Evolutionary conservation across 2,888 invertebrate genomes (phyloP), one percentile per base, ranked within the genome.

Genomic region (Troides helena): DNA sequence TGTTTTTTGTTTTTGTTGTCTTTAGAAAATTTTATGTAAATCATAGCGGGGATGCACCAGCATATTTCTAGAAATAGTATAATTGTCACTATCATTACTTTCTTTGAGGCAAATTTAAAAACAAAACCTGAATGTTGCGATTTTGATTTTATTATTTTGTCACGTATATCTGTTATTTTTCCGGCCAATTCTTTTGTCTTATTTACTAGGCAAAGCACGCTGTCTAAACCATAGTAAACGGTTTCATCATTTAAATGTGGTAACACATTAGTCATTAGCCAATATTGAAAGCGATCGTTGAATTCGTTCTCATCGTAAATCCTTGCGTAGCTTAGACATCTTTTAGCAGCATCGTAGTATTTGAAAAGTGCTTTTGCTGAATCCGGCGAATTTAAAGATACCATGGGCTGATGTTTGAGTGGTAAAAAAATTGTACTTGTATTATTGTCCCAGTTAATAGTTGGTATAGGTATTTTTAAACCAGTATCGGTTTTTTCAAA

Each of bases 341-440:
- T 85, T 65, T 86, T 88, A 23, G 93, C 93, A 21, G 89, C 80
- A 10, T 93, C 85, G 77, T 95, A 95, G 78, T 94, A 95, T 66
- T 93, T 94, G 43, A 93, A 83, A 60, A 95, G 80, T 30, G 90
- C 85, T 67, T 88, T 85, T 14, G 85, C 81, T 1, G 83, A 73
- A 61, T 83, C 75, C 36, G 81, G 80, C 0, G 81, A 80, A 2
- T 78, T 73, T 5, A 92, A 74, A 23, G 80, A 72, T 56, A 89
- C 74, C 7, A 88, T 69, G 0, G 86, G 78, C 18, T 79, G 71
- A 60, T 85, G 84, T 76, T 90, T 94, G 65, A 95, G 90, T 0
- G 95, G 95, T 30, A 95, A 76, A 65, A 95, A 95, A 77, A 95
- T 93, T n/a, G 93, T 89, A 50, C 89, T 86, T 0, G 93, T 90